Evolutionary conservation across 2,797 vertebrate genomes (phyloP).

Genomic region (Microchirus variegatus): DNA sequence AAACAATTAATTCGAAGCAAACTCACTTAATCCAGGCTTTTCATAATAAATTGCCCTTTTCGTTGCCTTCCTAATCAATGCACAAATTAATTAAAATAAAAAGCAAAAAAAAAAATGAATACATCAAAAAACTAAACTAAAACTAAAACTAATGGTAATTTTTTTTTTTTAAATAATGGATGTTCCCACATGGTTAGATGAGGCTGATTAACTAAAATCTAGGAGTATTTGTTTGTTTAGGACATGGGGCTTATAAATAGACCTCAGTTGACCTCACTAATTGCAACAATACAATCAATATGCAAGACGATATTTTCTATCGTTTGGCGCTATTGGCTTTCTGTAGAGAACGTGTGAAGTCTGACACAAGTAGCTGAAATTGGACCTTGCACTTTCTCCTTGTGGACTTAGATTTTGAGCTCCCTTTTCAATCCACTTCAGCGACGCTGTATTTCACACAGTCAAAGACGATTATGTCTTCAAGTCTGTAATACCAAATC

Average conservation of each 20-base stretch:
- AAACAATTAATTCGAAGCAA: not conserved
- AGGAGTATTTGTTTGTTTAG: not conserved
- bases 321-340: constrained; percentile 22
- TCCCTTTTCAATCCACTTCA: constrained; percentile 53
- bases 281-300: constrained; percentile 40
- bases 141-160: not conserved
- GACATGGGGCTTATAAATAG: constrained; percentile 30
- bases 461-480: constrained; percentile 64
- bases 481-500: constrained; percentile 58
- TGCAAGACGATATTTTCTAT: constrained; percentile 22
- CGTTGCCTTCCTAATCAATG: not conserved
- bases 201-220: constrained; percentile 9
- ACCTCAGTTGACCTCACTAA: constrained; percentile 38
- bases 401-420: constrained; percentile 31
- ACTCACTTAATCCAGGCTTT: constrained; percentile 12
- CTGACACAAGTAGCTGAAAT: constrained; percentile 37
- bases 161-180: not conserved
- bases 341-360: constrained; percentile 36
- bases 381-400: constrained; percentile 33
- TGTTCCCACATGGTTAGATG: constrained; percentile 1
- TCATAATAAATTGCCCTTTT: not conserved
- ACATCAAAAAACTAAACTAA: not conserved
- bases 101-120: no score
- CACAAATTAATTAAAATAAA: not conserved
- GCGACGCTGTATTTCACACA: constrained; percentile 45